Base-by-base conservation (phyloP, 2,888 invertebrate genomes). In the Cheilosia pagana region DNA sequence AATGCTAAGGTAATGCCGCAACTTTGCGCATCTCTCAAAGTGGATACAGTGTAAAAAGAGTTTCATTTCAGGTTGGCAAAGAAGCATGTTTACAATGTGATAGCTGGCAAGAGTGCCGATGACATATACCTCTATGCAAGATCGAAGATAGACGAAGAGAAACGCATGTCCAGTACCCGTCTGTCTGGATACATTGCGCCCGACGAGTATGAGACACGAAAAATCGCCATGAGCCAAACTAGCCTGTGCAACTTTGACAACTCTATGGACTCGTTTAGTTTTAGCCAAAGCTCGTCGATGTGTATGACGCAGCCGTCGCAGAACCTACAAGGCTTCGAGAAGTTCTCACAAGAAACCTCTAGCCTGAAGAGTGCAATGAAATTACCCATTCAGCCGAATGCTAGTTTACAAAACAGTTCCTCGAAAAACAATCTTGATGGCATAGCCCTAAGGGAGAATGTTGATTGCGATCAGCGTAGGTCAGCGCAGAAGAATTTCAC, bases 21-120 rank as follows among this genome's bases (percentile, higher is more conserved):
- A 3, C 8, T 4, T 60, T 16, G 14, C 10, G 14, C 10, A n/a
- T 21, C 19, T 7, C 35, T 12, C 3, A 35, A 12, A 3, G 12
- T 1, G n/a, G 5, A 23, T 12, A 6, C 2, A 59, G 16, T 39
- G 41, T 28, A 10, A 21, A 25, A n/a, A 23, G n/a, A 16, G 16
- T 45, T 75, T 16, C n/a, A 23, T 90, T 89, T 0, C 90, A 94
- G 95, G 86, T 91, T 95, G 67, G 94, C 95, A 0, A 94, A 94
- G 41, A 94, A 93, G 85, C 94, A 95, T 90, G 94, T 94, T 0
- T 95, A 93, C 88, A 93, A 93, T 0, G 95, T 95, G 14, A 94
- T 94, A 77, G 93, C 94, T 88, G 95, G 95, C 0, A 94, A 94
- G 87, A 92, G 93, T 0, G 93, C 94, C 2, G 95, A 95, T 48